A percentile compares a stretch with the other conserved stretches of the same genome.
These are phyloP conservation scores for Caenorhabditis doughertyi DNA, from an alignment of 2,888 invertebrate genomes.

Conservation along the genomic window DNA sequence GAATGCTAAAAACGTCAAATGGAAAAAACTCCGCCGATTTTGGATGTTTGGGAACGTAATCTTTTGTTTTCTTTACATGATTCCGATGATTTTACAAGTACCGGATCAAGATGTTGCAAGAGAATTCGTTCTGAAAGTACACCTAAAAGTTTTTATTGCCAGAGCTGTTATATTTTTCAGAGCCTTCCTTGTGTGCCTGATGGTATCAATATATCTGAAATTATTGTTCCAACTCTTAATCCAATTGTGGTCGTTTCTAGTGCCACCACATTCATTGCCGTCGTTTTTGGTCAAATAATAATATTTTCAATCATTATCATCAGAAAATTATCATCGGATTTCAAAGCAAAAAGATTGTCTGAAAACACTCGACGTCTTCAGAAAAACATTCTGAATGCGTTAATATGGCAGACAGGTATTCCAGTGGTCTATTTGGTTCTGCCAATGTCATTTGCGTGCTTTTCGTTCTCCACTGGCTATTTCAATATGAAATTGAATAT, in stretches of 20 bases:
- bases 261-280: background rate
- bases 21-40: conserved; percentile 3
- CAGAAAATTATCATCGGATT: conserved; percentile 4
- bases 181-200: conserved; percentile 27
- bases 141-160: no score
- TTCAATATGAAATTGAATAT: background rate
- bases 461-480: background rate
- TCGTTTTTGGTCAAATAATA: conserved; percentile 24
- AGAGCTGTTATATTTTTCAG: background rate
- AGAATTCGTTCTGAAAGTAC: background rate
- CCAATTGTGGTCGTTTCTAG: background rate
- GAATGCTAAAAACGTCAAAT: background rate
- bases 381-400: conserved; percentile 20
- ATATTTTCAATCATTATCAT: conserved; percentile 11
- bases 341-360: conserved; percentile 7
- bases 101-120: conserved; percentile 22
- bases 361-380: conserved; percentile 28
- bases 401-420: conserved; percentile 18
- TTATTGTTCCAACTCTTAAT: conserved; percentile 16
- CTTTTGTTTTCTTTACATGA: background rate
- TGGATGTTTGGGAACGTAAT: conserved; percentile 4
- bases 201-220: background rate
- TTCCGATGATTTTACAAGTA: background rate
- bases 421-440: conserved; percentile 22
- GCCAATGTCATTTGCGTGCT: background rate